Evolutionary conservation across 1,140 invertebrate genomes (phyloP).

Genomic region (Choristoneura fumiferana): DNA sequence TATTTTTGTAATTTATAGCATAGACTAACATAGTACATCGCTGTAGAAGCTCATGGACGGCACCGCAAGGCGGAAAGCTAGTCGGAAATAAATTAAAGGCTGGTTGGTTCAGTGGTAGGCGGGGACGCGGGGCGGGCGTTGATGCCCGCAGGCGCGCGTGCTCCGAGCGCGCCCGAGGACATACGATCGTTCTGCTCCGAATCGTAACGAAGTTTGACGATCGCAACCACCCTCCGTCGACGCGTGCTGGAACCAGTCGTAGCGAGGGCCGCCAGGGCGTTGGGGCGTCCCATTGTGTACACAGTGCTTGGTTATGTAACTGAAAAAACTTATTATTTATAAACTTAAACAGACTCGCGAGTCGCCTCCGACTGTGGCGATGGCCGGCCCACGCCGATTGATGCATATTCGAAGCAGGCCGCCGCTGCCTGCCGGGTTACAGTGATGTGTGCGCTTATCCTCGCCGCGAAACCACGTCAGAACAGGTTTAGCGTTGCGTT

Average conservation of each 20-base stretch:
- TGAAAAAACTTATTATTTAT: slow-evolving; percentile 76
- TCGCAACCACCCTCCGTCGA: slow-evolving; percentile 62
- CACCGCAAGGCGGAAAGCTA: slow-evolving; percentile 17
- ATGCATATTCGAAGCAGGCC: slow-evolving; percentile 5
- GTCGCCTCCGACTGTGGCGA: slow-evolving; percentile 22
- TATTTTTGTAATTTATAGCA: too few species aligned
- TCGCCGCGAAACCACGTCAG: slow-evolving; percentile 58
- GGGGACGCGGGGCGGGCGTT: slow-evolving; percentile 59
- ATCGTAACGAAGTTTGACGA: slow-evolving; percentile 71
- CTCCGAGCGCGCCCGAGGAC: slow-evolving; percentile 64
- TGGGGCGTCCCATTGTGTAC: slow-evolving; percentile 59
- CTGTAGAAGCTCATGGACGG: neutral
- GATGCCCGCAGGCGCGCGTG: slow-evolving; percentile 70
- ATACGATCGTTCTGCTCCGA: slow-evolving; percentile 69
- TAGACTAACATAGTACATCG: neutral
- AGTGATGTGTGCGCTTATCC: slow-evolving; percentile 70
- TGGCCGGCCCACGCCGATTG: slow-evolving; percentile 24
- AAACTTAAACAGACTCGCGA: slow-evolving; percentile 48
- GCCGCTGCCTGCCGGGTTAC: slow-evolving; percentile 39
- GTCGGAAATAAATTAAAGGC: slow-evolving; percentile 55
- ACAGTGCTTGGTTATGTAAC: slow-evolving; percentile 73
- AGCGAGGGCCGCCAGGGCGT: slow-evolving; percentile 69
- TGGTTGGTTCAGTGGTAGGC: slow-evolving; percentile 56
- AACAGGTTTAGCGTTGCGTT: slow-evolving; percentile 67
- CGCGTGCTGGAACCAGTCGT: slow-evolving; percentile 70